These are phyloP conservation scores for Mustela nigripes DNA, from an alignment of 2,113 vertebrate genomes.

Conservation along the genomic window DNA sequence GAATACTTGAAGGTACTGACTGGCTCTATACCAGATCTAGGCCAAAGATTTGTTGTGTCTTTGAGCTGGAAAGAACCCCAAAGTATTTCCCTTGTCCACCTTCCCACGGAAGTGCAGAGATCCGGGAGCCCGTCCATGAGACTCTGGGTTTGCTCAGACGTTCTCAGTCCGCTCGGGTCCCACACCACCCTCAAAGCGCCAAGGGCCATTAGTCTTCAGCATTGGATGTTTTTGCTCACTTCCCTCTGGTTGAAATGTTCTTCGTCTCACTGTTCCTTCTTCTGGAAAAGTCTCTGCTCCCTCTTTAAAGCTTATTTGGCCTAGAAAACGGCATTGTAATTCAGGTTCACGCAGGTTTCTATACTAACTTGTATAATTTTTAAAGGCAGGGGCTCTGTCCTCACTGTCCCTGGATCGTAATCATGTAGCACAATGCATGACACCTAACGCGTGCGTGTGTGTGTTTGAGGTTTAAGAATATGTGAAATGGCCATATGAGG, in stretches of 20 bases:
- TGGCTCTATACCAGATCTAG: not conserved
- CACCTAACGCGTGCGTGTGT: not conserved
- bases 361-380: not conserved
- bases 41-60: not conserved
- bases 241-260: not conserved
- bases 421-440: not conserved
- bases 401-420: not conserved
- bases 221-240: not conserved
- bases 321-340: not conserved
- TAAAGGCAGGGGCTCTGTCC: not conserved
- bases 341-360: not conserved
- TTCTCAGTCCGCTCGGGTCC: not conserved
- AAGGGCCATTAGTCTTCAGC: rapidly evolving
- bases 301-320: not conserved
- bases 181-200: rapidly evolving
- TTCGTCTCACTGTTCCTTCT: not conserved
- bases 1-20: not conserved
- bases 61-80: not conserved
- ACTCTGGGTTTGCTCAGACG: too few species aligned
- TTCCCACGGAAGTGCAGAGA: not conserved
- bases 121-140: rapidly evolving
- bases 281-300: not conserved
- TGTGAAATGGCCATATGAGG: not conserved
- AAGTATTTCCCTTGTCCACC: rapidly evolving
- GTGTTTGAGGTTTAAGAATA: not conserved